Evolutionary conservation across 35 echinoderm and acorn worm genomes (phyloP), one percentile per base, ranked within the genome.

Genomic region (Ophiothrix spiculata): DNA sequence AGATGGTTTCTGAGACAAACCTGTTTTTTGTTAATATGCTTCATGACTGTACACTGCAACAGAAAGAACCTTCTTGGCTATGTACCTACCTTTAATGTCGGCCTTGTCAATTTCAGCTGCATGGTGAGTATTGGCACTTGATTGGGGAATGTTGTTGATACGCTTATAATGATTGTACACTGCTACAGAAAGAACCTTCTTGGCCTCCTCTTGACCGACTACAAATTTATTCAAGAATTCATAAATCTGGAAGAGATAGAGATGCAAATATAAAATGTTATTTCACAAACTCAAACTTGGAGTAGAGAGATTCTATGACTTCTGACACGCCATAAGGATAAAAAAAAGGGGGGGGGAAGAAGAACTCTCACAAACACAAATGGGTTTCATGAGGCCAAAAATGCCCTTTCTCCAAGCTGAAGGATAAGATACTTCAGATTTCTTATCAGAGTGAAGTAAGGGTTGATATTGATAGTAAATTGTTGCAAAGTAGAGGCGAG

Each of bases 111-210:
- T 49, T 49, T 49, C 42, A 49, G 42, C 42, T 49, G 42, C 42
- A 10, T 10, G 74, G 39, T 75, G 56, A 25, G 46, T 91, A 46
- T 93, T 84, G 23, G 39, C 40, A 12, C 78, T 33, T 33, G 77
- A 42, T 39, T 76, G 28, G 35, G 95, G 95, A 88, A 97, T 97
- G 88, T 93, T 98, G 69, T 86, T 84, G 39, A 98, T 98, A 35
- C 95, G 81, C 83, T 98, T 98, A 88, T 98, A 98, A 45, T 98
- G 95, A 32, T 98, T 98, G 78, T 98, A 98, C 16, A 98, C 95
- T 39, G 95, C 95, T 1, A 98, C 95, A 16, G 91, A 98, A 3
- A 98, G 39, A 1, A 98, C 92, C 49, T 98, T 98, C 89, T 98
- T 98, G 36, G 95, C 91, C 41, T 91, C 76, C 11, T 83, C 49